Evolutionary conservation across 2,797 vertebrate genomes (phyloP), one percentile per base, ranked within the genome.

Genomic region (Falco peregrinus): DNA sequence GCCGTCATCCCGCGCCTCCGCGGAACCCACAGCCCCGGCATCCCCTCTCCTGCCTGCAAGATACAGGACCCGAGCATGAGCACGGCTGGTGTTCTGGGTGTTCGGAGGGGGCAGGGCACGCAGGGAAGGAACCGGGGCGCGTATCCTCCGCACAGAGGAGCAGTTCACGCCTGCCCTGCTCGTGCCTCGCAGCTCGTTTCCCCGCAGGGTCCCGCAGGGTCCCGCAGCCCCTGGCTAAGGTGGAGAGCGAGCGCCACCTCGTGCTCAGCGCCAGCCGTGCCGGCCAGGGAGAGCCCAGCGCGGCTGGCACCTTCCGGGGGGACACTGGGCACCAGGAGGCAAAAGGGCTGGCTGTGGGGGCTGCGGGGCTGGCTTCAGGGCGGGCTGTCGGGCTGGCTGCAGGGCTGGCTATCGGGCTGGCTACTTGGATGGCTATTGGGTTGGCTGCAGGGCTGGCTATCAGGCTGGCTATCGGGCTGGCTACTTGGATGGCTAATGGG

Each of bases 211-310:
- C 35, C 35, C 8, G 59, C 79, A 43, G 35, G 35, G 37, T 37
- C 37, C 37, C 37, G 37, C 37, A 37, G 90, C 21, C 57, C 26
- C 6, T 63, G 0, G 83, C 59, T 10, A 51, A 17, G 76, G 61
- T 71, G 95, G 92, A 74, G 95, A 93, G 87, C 91, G 56, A 53
- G 95, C 92, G 91, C 96, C 96, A 91, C 92, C 95, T 95, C 57
- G 95, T 94, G 96, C 89, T 41, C 75, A 4, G 92, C 91, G 17
- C 33, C 71, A 37, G 93, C 77, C 89, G 10, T 8, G 95, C 37
- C 37, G 37, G 37, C 37, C 37, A 37, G 37, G 37, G 37, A 37
- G 37, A 37, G 37, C 37, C 37, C 37, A 37, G 37, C 37, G 37
- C 37, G 37, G 37, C 37, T 37, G 37, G 37, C 37, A 37, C 37